Conservation (phyloP, 2,888 invertebrate species). For the Habrosyne pyritoides region DNA sequence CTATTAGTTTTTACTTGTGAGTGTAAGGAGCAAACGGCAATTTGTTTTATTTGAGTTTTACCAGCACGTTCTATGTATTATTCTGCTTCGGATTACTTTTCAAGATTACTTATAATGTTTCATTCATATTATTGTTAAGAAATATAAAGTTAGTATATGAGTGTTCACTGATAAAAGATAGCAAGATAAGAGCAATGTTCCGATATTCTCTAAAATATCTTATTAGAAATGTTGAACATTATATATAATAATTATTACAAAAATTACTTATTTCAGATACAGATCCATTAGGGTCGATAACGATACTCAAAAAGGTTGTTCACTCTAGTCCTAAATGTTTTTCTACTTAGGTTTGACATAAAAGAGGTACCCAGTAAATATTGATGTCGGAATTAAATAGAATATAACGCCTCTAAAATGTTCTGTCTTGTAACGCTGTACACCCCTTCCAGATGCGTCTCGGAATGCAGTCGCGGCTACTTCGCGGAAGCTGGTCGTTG, state of each 20-base stretch:
- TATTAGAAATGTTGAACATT: too few relatives aligned
- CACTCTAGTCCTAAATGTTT: too few relatives aligned
- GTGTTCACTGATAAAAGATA: neutral
- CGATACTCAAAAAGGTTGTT: neutral
- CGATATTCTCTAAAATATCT: too few relatives aligned
- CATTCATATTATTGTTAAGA: too few relatives aligned
- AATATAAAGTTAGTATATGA: too few relatives aligned
- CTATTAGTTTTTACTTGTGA: slow-evolving; percentile 5
- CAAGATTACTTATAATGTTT: too few relatives aligned
- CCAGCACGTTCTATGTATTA: neutral
- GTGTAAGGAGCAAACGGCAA: neutral
- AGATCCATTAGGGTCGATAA: too few relatives aligned
- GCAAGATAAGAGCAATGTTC: neutral
- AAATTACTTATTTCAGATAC: too few relatives aligned
- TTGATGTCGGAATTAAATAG: too few relatives aligned
- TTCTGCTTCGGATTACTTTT: neutral
- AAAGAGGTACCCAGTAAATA: too few relatives aligned
- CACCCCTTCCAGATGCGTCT: slow-evolving; percentile 84
- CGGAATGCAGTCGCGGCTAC: slow-evolving; percentile 89
- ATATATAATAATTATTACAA: too few relatives aligned
- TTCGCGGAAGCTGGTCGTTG: slow-evolving; percentile 90
- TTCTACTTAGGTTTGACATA: too few relatives aligned
- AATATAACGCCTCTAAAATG: neutral
- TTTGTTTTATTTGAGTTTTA: neutral
- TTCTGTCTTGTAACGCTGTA: neutral